phyloP scores from a whole-genome alignment of 2,888 invertebrate species.

The Globia sparganii region DNA sequence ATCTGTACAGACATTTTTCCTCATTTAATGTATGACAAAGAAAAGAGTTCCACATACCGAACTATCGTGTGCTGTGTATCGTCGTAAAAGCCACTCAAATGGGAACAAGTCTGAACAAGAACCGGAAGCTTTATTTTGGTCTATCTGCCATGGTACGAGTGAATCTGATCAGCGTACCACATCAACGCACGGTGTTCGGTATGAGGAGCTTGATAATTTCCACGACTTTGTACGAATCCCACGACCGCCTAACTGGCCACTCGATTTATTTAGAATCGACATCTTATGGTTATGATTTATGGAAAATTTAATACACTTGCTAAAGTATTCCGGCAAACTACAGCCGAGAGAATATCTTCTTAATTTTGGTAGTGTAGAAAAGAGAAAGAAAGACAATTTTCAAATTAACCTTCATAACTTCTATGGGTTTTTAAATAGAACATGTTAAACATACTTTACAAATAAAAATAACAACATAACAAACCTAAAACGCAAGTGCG shows the following conservation, averaged over 20 bases:
- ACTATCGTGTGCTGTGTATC: slow-evolving; percentile 29
- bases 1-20: slow-evolving; percentile 38
- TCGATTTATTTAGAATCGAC: slow-evolving; percentile 38
- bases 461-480: slow-evolving; percentile 51
- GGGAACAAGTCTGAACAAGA: slow-evolving; percentile 1
- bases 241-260: slow-evolving; percentile 34
- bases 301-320: slow-evolving; percentile 1
- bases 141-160: neutral
- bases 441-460: slow-evolving; percentile 34
- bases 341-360: slow-evolving; percentile 2
- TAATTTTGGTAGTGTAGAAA: neutral
- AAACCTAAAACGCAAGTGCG: slow-evolving; percentile 31
- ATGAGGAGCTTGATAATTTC: slow-evolving; percentile 27
- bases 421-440: slow-evolving; percentile 31
- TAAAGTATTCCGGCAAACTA: neutral
- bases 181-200: slow-evolving; percentile 32
- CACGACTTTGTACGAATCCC: slow-evolving; percentile 52
- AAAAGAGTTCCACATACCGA: slow-evolving; percentile 44
- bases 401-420: slow-evolving; percentile 15
- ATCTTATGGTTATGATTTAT: neutral
- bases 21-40: slow-evolving; percentile 28
- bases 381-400: neutral
- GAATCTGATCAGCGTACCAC: neutral
- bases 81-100: slow-evolving; percentile 5
- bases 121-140: neutral